Conservation (phyloP, 1,140 invertebrate species). For the Oreohelix idahoensis region DNA sequence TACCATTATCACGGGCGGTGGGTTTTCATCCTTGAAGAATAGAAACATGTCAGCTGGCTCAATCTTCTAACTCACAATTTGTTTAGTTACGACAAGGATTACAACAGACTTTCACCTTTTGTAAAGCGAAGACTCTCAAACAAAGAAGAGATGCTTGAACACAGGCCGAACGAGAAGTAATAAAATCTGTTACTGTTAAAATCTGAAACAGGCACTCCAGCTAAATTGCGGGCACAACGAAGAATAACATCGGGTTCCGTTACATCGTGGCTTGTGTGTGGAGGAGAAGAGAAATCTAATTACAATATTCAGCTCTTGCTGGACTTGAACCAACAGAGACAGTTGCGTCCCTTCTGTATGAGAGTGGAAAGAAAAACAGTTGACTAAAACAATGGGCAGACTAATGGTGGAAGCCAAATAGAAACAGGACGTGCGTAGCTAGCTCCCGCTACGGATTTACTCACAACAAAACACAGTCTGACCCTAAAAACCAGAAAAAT, state of each 20-base stretch:
- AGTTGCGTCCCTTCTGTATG: not conserved
- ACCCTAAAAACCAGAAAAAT: not conserved
- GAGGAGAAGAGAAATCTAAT: conserved; percentile 22
- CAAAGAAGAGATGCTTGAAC: not conserved
- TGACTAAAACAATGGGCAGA: conserved; percentile 14
- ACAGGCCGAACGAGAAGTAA: not conserved
- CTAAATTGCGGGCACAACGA: not conserved
- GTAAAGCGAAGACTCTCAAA: not conserved
- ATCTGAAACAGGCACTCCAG: not conserved
- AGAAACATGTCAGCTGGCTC: too few species aligned
- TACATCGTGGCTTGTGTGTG: not conserved
- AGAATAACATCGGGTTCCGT: conserved; percentile 1
- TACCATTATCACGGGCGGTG: too few species aligned
- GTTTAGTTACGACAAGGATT: too few species aligned
- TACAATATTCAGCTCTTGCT: not conserved
- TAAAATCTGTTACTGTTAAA: not conserved
- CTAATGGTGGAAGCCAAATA: conserved; percentile 3
- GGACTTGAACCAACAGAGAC: not conserved
- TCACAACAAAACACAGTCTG: not conserved
- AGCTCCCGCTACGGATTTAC: not conserved
- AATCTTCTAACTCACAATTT: too few species aligned
- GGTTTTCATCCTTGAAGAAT: too few species aligned
- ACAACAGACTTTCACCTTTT: not conserved
- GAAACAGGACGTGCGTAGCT: not conserved
- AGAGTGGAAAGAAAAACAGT: conserved; percentile 1